phyloP scores from a whole-genome alignment of 1,140 invertebrate species.

The Myzus persicae region DNA sequence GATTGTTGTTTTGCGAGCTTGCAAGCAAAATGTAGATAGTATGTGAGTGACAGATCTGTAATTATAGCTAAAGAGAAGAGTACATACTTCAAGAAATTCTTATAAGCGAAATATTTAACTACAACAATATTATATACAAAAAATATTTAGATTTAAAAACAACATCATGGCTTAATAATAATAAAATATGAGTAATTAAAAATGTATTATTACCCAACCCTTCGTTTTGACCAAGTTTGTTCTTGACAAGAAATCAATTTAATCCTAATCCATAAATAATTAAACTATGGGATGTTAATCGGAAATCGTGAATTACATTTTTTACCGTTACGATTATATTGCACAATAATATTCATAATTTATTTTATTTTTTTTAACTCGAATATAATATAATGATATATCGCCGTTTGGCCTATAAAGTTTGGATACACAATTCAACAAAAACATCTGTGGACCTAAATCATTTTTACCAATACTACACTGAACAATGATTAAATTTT shows the following conservation, averaged over 20 bases:
- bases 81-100: not conserved
- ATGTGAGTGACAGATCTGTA: not conserved
- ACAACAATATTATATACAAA: not conserved
- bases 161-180: not conserved
- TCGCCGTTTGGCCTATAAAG: not conserved
- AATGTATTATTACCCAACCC: not conserved
- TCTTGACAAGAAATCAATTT: not conserved
- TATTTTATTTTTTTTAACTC: not conserved
- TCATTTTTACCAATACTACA: not conserved
- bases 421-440: not conserved
- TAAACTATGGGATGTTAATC: not conserved
- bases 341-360: not conserved
- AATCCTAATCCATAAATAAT: not conserved
- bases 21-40: not conserved
- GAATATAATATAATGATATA: not conserved
- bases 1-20: not conserved
- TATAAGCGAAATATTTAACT: not conserved
- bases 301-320: not conserved
- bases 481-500: not conserved
- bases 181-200: not conserved
- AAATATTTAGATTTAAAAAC: not conserved
- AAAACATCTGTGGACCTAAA: constrained; percentile 15
- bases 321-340: constrained; percentile 16
- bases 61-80: not conserved
- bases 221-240: not conserved